Evolutionary conservation across 2,797 vertebrate species (phyloP).

Genomic region (Apogon hyalosoma): DNA sequence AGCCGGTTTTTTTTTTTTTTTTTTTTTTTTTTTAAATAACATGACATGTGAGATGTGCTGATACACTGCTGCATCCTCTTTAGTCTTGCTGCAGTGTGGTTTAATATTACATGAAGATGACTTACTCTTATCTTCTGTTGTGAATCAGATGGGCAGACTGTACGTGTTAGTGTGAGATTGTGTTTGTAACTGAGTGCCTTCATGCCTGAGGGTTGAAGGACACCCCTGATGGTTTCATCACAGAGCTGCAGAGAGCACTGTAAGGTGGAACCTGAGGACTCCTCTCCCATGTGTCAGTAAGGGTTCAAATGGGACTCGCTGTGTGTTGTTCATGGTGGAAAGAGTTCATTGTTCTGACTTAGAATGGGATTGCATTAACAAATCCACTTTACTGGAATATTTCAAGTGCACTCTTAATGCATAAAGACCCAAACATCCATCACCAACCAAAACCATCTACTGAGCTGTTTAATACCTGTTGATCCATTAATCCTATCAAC

Average conservation of each 20-base stretch:
- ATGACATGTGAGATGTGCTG: constrained; percentile 1
- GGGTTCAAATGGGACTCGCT: constrained; percentile 6
- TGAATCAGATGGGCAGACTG: constrained; percentile 33
- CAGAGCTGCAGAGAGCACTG: constrained; percentile 29
- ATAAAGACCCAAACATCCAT: too few species aligned
- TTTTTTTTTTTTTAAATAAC: background rate
- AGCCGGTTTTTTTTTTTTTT: too few species aligned
- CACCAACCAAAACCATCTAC: too few species aligned
- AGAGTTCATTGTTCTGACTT: constrained; percentile 12
- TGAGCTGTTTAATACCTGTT: too few species aligned
- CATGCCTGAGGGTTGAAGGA: constrained; percentile 54
- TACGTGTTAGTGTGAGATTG: constrained; percentile 24
- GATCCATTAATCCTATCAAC: too few species aligned
- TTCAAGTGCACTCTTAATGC: constrained; percentile 14
- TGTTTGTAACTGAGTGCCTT: constrained; percentile 54
- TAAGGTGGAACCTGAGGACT: background rate
- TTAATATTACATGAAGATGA: constrained; percentile 8
- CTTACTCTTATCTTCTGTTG: constrained; percentile 15
- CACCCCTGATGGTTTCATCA: constrained; percentile 57
- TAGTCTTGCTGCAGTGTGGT: background rate
- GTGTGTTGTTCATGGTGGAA: constrained; percentile 5
- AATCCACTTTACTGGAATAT: constrained; percentile 9
- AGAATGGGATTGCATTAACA: constrained; percentile 1
- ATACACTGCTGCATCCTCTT: background rate
- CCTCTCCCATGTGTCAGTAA: constrained; percentile 6